Base-by-base conservation (phyloP, 1,140 invertebrate genomes). In the Atopsyche davidsoni region DNA sequence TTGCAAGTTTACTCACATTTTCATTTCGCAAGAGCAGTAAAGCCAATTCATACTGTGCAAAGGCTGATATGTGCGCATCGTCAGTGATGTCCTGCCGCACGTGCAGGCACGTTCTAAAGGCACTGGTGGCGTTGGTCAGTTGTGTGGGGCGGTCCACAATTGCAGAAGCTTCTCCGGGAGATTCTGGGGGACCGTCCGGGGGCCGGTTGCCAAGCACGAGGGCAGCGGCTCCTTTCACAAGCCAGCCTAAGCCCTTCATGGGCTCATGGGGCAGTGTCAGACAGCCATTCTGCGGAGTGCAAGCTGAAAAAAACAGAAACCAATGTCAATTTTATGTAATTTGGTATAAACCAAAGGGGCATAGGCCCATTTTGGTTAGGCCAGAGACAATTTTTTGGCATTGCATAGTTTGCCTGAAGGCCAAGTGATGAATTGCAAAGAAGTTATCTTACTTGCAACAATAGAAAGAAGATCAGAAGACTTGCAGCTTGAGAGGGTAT, bases 41-140 rank as follows among this genome's bases (percentile, higher is more conserved):
- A 14, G 79, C 81, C 28, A 85, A 63, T 61, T 85, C 83, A 62
- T 81, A 86, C 18, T 80, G 64, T 22, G 82, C 78, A 66, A 84
- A 85, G 10, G 82, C 81, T 45, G 81, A 76, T 46, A 85, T 67
- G 59, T 84, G 82, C 25, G 72, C 67, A 62, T 85, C 81, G 4
- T 75, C 64, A 2, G 70, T 66, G 21, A 64, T 39, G 23, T 60
- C 60, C 28, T 52, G 46, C 41, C 78, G 65, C 32, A 60, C 53
- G 34, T 68, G 62, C 28, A 79, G 57, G 58, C 77, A 79, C 53
- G 68, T 70, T 38, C 69, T 62, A 56, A 79, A 78, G 52, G 62
- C 67, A 43, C 63, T 63, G 4, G 79, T 59, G 2, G 81, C 75
- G 21, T 75, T 72, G 19, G 75, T 60, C 6, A 56, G 36, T 28